These are phyloP conservation scores for Drosophila busckii DNA, from an alignment of 1,140 invertebrate species.

Conservation along the genomic window DNA sequence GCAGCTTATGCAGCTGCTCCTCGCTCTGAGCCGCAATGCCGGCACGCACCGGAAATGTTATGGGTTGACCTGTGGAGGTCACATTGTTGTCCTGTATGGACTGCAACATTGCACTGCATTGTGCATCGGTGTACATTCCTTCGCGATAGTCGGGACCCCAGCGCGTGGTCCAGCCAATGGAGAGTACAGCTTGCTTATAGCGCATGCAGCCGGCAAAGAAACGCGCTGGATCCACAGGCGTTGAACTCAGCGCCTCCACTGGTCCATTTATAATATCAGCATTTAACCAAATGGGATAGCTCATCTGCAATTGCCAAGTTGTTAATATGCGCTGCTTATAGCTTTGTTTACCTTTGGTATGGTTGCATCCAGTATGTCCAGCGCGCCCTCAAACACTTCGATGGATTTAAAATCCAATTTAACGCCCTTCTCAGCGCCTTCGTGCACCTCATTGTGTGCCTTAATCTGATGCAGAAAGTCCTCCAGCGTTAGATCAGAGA, in stretches of 20 bases:
- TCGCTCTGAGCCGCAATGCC: conserved; percentile 84
- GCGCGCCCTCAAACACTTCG: conserved; percentile 86
- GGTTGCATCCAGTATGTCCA: conserved; percentile 80
- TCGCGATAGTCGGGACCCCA: conserved; percentile 80
- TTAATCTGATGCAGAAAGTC: conserved; percentile 84
- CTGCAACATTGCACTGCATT: conserved; percentile 87
- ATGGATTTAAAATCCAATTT: conserved; percentile 94
- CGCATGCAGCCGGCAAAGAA: conserved; percentile 82
- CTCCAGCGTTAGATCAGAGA: conserved; percentile 87
- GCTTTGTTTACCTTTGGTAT: conserved; percentile 47
- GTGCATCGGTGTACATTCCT: conserved; percentile 83
- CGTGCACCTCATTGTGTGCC: conserved; percentile 76
- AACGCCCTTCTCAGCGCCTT: conserved; percentile 83
- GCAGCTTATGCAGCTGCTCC: conserved; percentile 80
- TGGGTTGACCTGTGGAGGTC: conserved; percentile 81
- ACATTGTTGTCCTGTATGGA: conserved; percentile 62
- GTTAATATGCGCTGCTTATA: background rate
- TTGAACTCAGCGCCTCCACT: conserved; percentile 81
- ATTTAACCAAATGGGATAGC: conserved; percentile 91
- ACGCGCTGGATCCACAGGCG: conserved; percentile 83
- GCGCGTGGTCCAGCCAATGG: conserved; percentile 92
- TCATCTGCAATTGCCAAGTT: conserved; percentile 79
- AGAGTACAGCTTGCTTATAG: conserved; percentile 85
- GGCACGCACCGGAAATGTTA: conserved; percentile 92
- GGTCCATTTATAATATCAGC: conserved; percentile 92